Percentiles rank a stretch among this genome's conserved stretches.
Evolutionary conservation across 2,113 vertebrate species (phyloP).

Genomic region (Heliornis fulica): DNA sequence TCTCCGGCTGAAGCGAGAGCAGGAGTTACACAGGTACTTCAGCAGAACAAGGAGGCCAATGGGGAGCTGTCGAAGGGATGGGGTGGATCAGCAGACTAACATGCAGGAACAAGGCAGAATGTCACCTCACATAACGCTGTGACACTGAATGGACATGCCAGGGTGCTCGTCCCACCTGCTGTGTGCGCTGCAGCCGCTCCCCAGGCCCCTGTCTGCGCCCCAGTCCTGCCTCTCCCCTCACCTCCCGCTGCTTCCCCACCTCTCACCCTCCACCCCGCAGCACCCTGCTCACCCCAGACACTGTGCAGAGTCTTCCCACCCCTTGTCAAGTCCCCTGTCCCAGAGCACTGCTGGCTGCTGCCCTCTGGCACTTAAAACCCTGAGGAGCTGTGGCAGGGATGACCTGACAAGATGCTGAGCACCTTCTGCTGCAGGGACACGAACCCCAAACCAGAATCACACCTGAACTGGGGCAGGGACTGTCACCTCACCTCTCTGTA

Average conservation of each 20-base stretch:
- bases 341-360: not conserved
- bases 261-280: not conserved
- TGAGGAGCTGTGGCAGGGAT: not conserved
- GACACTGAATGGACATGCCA: fast-evolving
- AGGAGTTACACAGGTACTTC: too few species aligned
- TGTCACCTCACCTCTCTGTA: not conserved
- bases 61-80: not conserved
- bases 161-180: fast-evolving
- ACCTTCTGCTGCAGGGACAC: not conserved
- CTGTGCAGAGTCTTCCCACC: not conserved
- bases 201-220: not conserved
- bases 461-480: not conserved
- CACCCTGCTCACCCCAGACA: not conserved
- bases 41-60: not conserved
- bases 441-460: not conserved
- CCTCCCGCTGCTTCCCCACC: not conserved
- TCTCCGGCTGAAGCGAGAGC: not conserved
- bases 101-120: not conserved
- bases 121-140: fast-evolving
- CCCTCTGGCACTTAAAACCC: not conserved
- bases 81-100: not conserved
- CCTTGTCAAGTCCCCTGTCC: not conserved
- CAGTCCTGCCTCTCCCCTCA: not conserved
- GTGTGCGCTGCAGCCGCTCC: not conserved
- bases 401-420: not conserved